A percentile compares a stretch with the other conserved stretches of the same genome.
phyloP scores from a whole-genome alignment of 2,888 invertebrate species.

The Fragum sueziense region DNA sequence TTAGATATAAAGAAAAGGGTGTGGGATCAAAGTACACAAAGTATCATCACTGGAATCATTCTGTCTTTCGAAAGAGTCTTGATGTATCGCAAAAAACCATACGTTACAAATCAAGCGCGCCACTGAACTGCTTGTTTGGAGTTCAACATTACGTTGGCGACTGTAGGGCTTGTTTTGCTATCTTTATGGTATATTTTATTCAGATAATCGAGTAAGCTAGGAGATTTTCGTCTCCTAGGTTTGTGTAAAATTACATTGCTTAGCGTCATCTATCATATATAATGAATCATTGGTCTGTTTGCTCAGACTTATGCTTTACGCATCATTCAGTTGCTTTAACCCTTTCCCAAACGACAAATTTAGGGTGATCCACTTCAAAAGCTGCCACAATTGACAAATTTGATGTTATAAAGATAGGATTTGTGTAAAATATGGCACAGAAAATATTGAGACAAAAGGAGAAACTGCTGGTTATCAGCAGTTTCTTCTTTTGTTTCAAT shows the following conservation, averaged over 20 bases:
- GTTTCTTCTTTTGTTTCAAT: no score
- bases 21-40: not conserved
- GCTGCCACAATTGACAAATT: no score
- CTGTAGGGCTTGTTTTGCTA: constrained; percentile 37
- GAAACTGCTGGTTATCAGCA: no score
- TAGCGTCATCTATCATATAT: constrained; percentile 21
- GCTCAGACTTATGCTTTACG: not conserved
- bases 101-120: constrained; percentile 31
- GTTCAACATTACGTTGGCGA: constrained; percentile 42
- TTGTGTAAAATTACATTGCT: constrained; percentile 45
- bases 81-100: constrained; percentile 18
- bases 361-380: no score
- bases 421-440: no score
- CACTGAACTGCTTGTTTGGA: constrained; percentile 30
- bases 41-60: not conserved
- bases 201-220: constrained; percentile 39
- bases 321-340: not conserved
- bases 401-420: no score
- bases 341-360: no score
- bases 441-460: no score
- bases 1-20: no score
- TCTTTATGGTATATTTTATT: constrained; percentile 42
- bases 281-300: constrained; percentile 11
- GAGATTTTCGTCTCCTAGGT: constrained; percentile 44
- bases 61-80: not conserved